Percentiles rank a stretch among this genome's conserved stretches.
Evolutionary conservation across 2,113 vertebrate genomes (phyloP).

Genomic region (Psettodes erumei): DNA sequence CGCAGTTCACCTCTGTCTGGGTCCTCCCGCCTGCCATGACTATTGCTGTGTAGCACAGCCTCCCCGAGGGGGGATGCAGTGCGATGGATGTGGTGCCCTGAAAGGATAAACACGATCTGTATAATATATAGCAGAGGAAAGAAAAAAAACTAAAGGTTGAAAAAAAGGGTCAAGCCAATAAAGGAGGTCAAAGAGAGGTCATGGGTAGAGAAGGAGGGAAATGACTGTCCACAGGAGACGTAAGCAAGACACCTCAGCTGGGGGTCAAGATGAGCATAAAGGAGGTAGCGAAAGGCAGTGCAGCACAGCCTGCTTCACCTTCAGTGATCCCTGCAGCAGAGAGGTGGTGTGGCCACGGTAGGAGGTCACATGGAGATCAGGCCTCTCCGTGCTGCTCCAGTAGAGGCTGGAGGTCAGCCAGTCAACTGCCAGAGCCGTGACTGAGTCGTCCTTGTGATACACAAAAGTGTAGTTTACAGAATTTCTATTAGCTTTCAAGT

Average conservation of each 20-base stretch:
- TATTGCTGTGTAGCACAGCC: slow-evolving; percentile 85
- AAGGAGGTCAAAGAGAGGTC: neutral
- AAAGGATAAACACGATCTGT: neutral
- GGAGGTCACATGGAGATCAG: slow-evolving; percentile 83
- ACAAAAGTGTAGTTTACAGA: neutral
- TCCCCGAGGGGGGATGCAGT: slow-evolving; percentile 83
- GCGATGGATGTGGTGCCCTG: slow-evolving; percentile 78
- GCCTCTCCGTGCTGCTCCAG: slow-evolving; percentile 84
- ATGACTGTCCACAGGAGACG: neutral
- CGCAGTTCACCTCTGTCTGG: slow-evolving; percentile 77
- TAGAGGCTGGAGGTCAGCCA: slow-evolving; percentile 92
- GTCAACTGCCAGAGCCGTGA: slow-evolving; percentile 88
- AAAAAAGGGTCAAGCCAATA: neutral
- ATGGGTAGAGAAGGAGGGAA: neutral
- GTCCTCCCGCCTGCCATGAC: neutral
- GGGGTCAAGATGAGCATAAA: neutral
- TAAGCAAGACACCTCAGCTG: neutral
- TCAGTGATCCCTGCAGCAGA: slow-evolving; percentile 76
- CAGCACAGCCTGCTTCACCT: slow-evolving; percentile 30
- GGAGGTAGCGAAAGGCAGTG: neutral
- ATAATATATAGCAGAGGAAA: neutral
- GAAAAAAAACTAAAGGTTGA: neutral
- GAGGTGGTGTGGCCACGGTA: slow-evolving; percentile 63
- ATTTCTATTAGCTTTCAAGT: neutral
- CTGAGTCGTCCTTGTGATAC: slow-evolving; percentile 63